Evolutionary conservation across 2,888 invertebrate species (phyloP), one percentile per base, ranked within the genome.

Genomic region (Nomada ruficornis): DNA sequence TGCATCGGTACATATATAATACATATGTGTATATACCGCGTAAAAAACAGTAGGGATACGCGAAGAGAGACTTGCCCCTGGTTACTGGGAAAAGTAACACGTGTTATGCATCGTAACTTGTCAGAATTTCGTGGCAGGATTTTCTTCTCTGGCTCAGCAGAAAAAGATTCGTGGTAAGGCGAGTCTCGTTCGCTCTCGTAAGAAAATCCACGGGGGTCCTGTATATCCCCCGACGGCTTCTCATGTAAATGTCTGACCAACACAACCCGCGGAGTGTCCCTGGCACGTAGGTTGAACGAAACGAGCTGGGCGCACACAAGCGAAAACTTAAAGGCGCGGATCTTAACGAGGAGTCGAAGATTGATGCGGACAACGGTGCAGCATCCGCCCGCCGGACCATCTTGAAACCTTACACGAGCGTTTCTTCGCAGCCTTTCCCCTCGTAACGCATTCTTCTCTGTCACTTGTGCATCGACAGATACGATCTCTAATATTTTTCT

Each of bases 301-400:
- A 82, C 84, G 77, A 87, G 79, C 64, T 10, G 65, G 65, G 54
- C 81, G 69, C 87, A 82, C 82, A 85, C 84, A 85, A 81, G 77
- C 75, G 85, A 85, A 88, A 86, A 86, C 86, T 91, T 85, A 91
- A 36, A 91, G 89, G 90, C 91, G 90, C 87, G 90, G 89, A 89
- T 91, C 92, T 93, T 93, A 93, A 93, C 92, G 93, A 93, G 93
- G 88, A 90, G 88, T 82, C 87, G 88, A 92, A 93, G 93, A 93
- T 93, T 93, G 93, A 93, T 93, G 93, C 88, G 88, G 79, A 88
- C 91, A 90, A 87, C 89, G 91, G 90, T 91, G 90, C 88, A 88
- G 86, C 86, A 86, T 85, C 85, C 85, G 77, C 69, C 80, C 72
- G 75, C 23, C 57, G 20, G 13, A 73, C 79, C 80, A 87, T 86